These are phyloP conservation scores for Villa cingulata DNA, from an alignment of 2,888 invertebrate species.

Conservation along the genomic window DNA sequence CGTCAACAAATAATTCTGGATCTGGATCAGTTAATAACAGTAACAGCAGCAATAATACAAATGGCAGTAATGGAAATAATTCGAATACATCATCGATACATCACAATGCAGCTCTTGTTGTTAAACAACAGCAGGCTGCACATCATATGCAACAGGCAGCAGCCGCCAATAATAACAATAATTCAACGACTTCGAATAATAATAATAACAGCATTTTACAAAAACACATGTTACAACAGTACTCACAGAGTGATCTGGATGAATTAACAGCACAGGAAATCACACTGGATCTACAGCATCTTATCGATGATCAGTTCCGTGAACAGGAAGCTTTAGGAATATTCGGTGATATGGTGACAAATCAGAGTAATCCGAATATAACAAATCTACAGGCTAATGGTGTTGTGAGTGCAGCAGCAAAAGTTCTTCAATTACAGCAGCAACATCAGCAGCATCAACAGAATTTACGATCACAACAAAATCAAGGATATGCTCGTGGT, in stretches of 20 bases:
- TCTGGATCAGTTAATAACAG: constrained; percentile 17
- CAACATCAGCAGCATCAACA: constrained; percentile 34
- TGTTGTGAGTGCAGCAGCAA: constrained; percentile 33
- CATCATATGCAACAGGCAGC: constrained; percentile 33
- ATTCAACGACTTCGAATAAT: constrained; percentile 16
- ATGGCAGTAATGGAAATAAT: constrained; percentile 14
- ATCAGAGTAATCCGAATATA: constrained; percentile 24
- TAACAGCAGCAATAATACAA: constrained; percentile 15
- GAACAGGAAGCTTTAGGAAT: constrained; percentile 61
- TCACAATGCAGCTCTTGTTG: constrained; percentile 23
- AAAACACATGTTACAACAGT: constrained; percentile 52
- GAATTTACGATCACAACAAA: constrained; percentile 16
- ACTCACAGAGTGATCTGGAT: constrained; percentile 69
- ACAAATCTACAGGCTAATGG: constrained; percentile 33
- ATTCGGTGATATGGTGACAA: constrained; percentile 56
- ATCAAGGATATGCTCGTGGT: constrained; percentile 44
- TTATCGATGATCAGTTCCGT: constrained; percentile 86
- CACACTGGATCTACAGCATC: constrained; percentile 78
- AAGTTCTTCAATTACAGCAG: constrained; percentile 29
- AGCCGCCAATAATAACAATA: constrained; percentile 23
- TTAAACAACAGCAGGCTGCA: constrained; percentile 32
- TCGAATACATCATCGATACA: constrained; percentile 19
- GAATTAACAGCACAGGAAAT: constrained; percentile 88
- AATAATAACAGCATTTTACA: constrained; percentile 38
- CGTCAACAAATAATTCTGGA: constrained; percentile 8